Conservation (phyloP, 2,113 vertebrate genomes). For the Ascaphus truei region DNA sequence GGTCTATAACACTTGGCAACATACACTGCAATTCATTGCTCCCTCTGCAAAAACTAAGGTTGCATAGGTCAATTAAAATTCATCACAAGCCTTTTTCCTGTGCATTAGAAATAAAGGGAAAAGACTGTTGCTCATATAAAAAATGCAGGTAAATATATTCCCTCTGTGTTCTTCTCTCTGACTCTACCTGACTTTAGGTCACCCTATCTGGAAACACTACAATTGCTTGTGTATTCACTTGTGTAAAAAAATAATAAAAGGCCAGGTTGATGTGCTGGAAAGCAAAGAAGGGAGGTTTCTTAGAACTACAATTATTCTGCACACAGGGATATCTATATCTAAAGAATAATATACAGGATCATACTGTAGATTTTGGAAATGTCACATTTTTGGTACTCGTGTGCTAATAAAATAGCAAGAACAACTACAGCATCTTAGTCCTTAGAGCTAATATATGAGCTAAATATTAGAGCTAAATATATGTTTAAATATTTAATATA, state of each 20-base stretch:
- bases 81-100: neutral
- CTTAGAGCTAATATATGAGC: too few relatives aligned
- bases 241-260: conserved; percentile 24
- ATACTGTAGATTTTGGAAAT: too few relatives aligned
- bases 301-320: too few relatives aligned
- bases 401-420: too few relatives aligned
- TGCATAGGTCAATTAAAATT: neutral
- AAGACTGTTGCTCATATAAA: neutral
- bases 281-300: too few relatives aligned
- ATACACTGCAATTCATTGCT: neutral
- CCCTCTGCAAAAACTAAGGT: neutral
- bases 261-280: neutral
- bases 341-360: too few relatives aligned
- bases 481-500: too few relatives aligned
- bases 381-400: too few relatives aligned
- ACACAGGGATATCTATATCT: too few relatives aligned
- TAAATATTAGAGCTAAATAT: too few relatives aligned
- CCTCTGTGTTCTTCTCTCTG: neutral
- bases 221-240: conserved; percentile 8
- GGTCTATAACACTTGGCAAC: neutral
- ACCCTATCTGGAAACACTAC: neutral
- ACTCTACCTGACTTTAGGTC: conserved; percentile 8
- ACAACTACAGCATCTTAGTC: too few relatives aligned
- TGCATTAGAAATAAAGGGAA: neutral
- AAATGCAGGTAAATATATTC: neutral